phyloP scores from a whole-genome alignment of 2,113 vertebrate species.

The Syngnathoides biaculeatus region DNA sequence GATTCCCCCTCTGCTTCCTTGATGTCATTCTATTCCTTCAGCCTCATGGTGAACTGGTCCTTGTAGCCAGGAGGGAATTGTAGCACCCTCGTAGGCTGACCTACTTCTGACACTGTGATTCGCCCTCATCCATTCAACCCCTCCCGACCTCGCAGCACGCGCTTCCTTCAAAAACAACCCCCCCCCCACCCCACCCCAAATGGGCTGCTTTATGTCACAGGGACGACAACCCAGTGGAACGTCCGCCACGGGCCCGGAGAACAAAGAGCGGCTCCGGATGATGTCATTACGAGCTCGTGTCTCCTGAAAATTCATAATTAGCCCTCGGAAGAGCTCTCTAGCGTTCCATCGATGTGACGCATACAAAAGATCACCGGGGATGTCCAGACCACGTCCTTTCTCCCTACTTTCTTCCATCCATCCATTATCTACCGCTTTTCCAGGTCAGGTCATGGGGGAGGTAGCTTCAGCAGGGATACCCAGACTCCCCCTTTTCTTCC shows the following conservation, averaged over 20 bases:
- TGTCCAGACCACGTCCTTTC: not conserved
- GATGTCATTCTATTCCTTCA: constrained; percentile 6
- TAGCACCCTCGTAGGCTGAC: constrained; percentile 65
- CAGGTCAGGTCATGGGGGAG: too few species aligned
- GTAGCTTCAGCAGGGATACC: too few species aligned
- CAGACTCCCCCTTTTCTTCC: too few species aligned
- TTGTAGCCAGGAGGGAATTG: constrained; percentile 56
- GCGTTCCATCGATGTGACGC: constrained; percentile 22
- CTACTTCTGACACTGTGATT: constrained; percentile 67
- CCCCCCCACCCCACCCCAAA: constrained; percentile 3
- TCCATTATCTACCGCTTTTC: too few species aligned
- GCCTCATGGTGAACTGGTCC: constrained; percentile 32
- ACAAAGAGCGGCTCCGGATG: constrained; percentile 38
- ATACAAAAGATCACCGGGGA: constrained; percentile 7
- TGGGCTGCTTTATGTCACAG: constrained; percentile 32
- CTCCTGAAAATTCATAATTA: constrained; percentile 25
- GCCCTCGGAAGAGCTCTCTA: constrained; percentile 37
- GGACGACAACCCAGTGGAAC: constrained; percentile 21
- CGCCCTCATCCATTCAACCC: constrained; percentile 59
- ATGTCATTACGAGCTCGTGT: constrained; percentile 45
- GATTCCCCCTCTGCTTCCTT: constrained; percentile 32
- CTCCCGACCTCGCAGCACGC: constrained; percentile 10
- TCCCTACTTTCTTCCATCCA: too few species aligned
- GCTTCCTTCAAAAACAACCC: constrained; percentile 35
- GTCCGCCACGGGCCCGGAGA: constrained; percentile 20